A percentile compares a stretch with the other conserved stretches of the same genome.
These are phyloP conservation scores for Merodon equestris DNA, from an alignment of 2,888 invertebrate genomes.

Conservation along the genomic window DNA sequence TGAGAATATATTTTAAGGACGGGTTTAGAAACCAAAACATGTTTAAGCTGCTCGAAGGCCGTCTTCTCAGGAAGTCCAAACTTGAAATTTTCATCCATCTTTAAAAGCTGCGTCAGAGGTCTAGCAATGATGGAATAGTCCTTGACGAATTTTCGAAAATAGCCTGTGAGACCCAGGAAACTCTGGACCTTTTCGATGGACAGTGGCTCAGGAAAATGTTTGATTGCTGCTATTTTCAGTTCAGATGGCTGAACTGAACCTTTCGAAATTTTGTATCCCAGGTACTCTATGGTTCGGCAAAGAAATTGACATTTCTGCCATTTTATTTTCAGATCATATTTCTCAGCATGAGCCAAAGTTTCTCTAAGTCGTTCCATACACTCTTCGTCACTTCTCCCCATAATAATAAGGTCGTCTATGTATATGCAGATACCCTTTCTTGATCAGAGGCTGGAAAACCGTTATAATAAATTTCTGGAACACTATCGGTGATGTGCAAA, in stretches of 20 bases:
- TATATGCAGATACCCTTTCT: constrained; percentile 30
- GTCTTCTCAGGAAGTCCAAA: not conserved
- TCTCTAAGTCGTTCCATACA: not conserved
- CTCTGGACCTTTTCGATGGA: constrained; percentile 28
- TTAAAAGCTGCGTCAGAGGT: not conserved
- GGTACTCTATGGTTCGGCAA: not conserved
- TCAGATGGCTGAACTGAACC: constrained; percentile 69
- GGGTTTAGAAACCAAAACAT: constrained; percentile 2
- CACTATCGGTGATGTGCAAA: constrained; percentile 70
- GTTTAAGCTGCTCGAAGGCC: constrained; percentile 7
- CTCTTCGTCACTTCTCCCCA: constrained; percentile 33
- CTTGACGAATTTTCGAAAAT: constrained; percentile 9
- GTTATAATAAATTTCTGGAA: constrained; percentile 69
- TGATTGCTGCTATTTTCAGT: constrained; percentile 71
- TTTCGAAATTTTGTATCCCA: not conserved
- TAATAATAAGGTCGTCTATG: constrained; percentile 70
- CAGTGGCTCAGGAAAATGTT: constrained; percentile 33
- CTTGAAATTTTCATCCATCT: not conserved
- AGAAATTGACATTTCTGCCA: not conserved
- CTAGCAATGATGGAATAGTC: not conserved
- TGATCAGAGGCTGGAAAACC: constrained; percentile 19
- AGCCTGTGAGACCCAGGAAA: constrained; percentile 21
- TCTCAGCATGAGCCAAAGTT: no score
- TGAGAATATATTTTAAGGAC: constrained; percentile 10
- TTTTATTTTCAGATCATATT: not conserved